Conservation (phyloP, 2,888 invertebrate species). For the Bhutanitis thaidina region DNA sequence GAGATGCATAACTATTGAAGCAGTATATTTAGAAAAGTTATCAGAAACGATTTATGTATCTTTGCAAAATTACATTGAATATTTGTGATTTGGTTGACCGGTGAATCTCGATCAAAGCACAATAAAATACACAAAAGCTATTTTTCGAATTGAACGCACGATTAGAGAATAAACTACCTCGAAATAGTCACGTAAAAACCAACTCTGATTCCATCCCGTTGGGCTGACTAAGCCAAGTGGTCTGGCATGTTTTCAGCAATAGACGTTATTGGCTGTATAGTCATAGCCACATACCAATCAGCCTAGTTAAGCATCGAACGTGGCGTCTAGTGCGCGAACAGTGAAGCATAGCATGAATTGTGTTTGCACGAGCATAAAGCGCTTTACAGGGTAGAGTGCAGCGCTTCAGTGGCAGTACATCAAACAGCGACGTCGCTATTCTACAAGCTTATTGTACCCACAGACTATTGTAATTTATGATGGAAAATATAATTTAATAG, state of each 20-base stretch:
- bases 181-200: neutral
- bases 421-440: slow-evolving; percentile 14
- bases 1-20: too few relatives aligned
- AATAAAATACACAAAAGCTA: too few relatives aligned
- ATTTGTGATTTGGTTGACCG: too few relatives aligned
- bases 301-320: slow-evolving; percentile 13
- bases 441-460: slow-evolving; percentile 11
- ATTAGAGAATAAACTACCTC: neutral
- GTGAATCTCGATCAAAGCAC: too few relatives aligned
- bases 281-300: slow-evolving; percentile 17
- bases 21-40: too few relatives aligned
- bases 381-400: slow-evolving; percentile 13
- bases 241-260: neutral
- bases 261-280: slow-evolving; percentile 23
- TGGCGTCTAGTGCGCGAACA: slow-evolving; percentile 9
- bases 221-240: neutral
- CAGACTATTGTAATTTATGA: slow-evolving; percentile 13
- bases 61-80: too few relatives aligned
- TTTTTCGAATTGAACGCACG: too few relatives aligned
- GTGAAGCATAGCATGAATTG: slow-evolving; percentile 19
- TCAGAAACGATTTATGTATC: too few relatives aligned
- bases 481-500: slow-evolving; percentile 14
- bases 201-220: neutral
- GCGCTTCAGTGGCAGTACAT: slow-evolving; percentile 14
- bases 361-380: slow-evolving; percentile 20